These are phyloP conservation scores for Candidula unifasciata DNA, from an alignment of 2,888 invertebrate genomes.

Conservation along the genomic window DNA sequence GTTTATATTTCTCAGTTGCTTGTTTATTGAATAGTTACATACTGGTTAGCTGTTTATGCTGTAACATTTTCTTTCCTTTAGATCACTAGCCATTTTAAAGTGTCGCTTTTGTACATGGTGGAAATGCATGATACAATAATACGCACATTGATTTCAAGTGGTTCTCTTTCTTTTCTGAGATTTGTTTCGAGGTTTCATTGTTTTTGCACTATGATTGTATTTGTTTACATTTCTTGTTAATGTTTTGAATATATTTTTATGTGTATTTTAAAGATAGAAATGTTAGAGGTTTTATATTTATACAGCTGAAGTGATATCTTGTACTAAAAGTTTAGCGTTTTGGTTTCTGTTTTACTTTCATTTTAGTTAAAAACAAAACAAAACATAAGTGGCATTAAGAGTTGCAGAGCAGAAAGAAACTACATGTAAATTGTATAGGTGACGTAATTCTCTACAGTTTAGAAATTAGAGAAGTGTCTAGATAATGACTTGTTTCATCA, in stretches of 20 bases:
- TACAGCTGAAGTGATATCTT: too few species aligned
- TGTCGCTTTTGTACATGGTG: slow-evolving; percentile 50
- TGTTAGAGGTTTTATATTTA: too few species aligned
- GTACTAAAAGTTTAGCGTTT: too few species aligned
- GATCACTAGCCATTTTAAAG: slow-evolving; percentile 18
- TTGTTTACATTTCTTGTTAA: slow-evolving; percentile 1
- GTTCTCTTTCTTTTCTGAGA: slow-evolving; percentile 17
- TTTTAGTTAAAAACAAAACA: too few species aligned
- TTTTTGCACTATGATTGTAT: slow-evolving; percentile 33
- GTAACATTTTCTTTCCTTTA: neutral
- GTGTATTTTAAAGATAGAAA: neutral
- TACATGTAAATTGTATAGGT: too few species aligned
- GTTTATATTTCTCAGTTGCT: slow-evolving; percentile 24
- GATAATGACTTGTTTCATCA: too few species aligned
- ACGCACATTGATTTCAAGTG: slow-evolving; percentile 23
- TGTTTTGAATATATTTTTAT: neutral
- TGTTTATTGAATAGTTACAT: slow-evolving; percentile 27
- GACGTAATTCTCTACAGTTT: too few species aligned
- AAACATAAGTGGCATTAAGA: too few species aligned
- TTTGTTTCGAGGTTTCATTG: slow-evolving; percentile 9
- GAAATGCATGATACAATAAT: slow-evolving; percentile 48
- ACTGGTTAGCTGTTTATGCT: slow-evolving; percentile 21
- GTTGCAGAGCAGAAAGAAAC: too few species aligned
- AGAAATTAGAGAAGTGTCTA: too few species aligned
- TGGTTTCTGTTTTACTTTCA: too few species aligned